Conservation (phyloP, 2,888 invertebrate genomes). For the Dryococelus australis region DNA sequence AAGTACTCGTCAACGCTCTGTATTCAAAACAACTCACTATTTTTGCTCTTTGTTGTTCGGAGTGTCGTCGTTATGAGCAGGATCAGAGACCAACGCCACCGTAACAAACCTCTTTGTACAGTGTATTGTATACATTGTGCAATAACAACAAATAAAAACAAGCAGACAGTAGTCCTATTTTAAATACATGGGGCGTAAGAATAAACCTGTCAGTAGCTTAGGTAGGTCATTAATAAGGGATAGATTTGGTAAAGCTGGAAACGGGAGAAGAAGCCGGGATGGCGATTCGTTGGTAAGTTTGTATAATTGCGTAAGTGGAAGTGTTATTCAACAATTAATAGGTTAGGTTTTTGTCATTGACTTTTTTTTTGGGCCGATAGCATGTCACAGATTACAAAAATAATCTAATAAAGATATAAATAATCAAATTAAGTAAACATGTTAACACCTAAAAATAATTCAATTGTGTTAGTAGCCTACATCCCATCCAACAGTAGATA, state of each 20-base stretch:
- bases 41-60: too few species aligned
- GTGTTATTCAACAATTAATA: not conserved
- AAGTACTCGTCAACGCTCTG: too few species aligned
- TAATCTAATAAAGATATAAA: not conserved
- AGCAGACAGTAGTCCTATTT: not conserved
- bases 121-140: too few species aligned
- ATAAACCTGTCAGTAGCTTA: slow-evolving; percentile 64
- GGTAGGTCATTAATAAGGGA: slow-evolving; percentile 79
- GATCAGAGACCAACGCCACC: too few species aligned
- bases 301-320: not conserved
- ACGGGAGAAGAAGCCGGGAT: slow-evolving; percentile 69
- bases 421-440: not conserved
- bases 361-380: not conserved
- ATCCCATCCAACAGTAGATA: too few species aligned
- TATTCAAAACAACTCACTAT: too few species aligned
- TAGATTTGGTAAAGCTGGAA: slow-evolving; percentile 69
- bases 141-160: too few species aligned
- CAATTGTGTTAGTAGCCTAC: too few species aligned
- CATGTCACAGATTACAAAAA: not conserved
- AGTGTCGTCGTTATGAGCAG: too few species aligned
- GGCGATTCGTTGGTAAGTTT: slow-evolving; percentile 75
- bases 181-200: slow-evolving; percentile 75
- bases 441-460: too few species aligned
- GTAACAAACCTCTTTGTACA: too few species aligned
- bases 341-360: not conserved